Evolutionary conservation across 2,888 invertebrate genomes (phyloP), one percentile per base, ranked within the genome.

Genomic region (Diadegma fenestrale): DNA sequence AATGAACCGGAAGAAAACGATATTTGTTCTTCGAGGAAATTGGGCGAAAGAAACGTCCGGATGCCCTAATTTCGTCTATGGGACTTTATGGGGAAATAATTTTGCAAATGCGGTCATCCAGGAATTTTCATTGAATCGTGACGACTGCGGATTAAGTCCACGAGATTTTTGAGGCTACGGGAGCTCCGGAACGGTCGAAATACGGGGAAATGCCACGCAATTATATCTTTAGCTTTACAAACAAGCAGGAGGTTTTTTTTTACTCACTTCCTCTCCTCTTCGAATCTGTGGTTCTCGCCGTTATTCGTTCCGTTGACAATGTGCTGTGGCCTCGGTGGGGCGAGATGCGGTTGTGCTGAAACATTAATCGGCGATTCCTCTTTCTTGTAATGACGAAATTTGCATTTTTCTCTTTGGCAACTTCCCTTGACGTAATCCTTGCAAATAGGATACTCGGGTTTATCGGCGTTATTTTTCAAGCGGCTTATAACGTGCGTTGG

Each of bases 401-500:
- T 91, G 85, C 92, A 93, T 81, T 92, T 93, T 17, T 90, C 89
- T 48, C 93, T 92, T 86, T 95, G 94, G 89, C 95, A 95, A 79
- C 93, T 92, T 14, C 95, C 95, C 87, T 95, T 95, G 71, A 94
- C 92, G 88, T 94, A 95, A 87, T 95, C 94, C 88, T 94, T 95
- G 89, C 95, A 95, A 66, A 95, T 92, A 2, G 93, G 93, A 41
- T 94, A 95, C 41, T 94, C 94, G 0, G 92, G 89, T 92, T 95
- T 91, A 90, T 93, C 87, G 92, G 93, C 88, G 79, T 89, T 91
- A 84, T 84, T 91, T 80, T 90, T 92, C 30, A 90, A 83, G 77
- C 90, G 91, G 8, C 71, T 90, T 0, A 92, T 64, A 41, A 95
- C 95, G 89, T 95, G 95, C 43, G 94, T 94, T 1, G 97, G 97